Conservation (phyloP, 2,888 invertebrate species). For the Drosophila mimica region DNA sequence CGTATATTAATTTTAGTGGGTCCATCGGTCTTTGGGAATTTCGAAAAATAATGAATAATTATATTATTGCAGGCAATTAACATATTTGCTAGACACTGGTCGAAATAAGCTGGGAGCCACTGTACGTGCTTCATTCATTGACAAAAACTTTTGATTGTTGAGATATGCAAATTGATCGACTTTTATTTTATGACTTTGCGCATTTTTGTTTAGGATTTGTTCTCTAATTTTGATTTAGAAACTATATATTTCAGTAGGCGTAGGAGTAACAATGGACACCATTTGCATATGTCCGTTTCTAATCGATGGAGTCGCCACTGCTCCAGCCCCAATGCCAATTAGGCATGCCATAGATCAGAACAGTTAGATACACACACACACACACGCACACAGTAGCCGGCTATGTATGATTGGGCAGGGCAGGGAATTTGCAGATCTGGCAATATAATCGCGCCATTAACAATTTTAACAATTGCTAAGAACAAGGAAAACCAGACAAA, state of each 20-base stretch:
- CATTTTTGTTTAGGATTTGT: slow-evolving; percentile 2
- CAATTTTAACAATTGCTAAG: slow-evolving; percentile 75
- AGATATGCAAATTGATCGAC: slow-evolving; percentile 61
- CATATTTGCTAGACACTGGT: too few relatives aligned
- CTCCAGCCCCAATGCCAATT: slow-evolving; percentile 61
- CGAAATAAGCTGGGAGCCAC: too few relatives aligned
- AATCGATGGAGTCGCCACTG: slow-evolving; percentile 19
- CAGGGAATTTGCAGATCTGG: slow-evolving; percentile 37
- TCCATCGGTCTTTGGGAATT: too few relatives aligned
- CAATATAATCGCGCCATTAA: slow-evolving; percentile 78
- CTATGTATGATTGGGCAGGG: slow-evolving; percentile 2
- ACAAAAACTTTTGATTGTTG: slow-evolving; percentile 42
- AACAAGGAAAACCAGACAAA: slow-evolving; percentile 58
- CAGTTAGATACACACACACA: slow-evolving; percentile 45
- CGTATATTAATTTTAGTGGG: too few relatives aligned
- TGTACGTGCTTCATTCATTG: slow-evolving; percentile 41
- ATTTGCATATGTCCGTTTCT: slow-evolving; percentile 58
- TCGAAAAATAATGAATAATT: too few relatives aligned
- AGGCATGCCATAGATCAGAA: slow-evolving; percentile 73
- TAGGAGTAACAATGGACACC: slow-evolving; percentile 76
- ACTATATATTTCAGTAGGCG: slow-evolving; percentile 40
- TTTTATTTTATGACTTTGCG: not conserved
- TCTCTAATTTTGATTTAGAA: slow-evolving; percentile 19
- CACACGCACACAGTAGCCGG: slow-evolving; percentile 47
- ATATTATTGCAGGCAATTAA: too few relatives aligned